Base-by-base conservation (phyloP, 2,888 invertebrate genomes). In the Pogonocherus hispidulus region DNA sequence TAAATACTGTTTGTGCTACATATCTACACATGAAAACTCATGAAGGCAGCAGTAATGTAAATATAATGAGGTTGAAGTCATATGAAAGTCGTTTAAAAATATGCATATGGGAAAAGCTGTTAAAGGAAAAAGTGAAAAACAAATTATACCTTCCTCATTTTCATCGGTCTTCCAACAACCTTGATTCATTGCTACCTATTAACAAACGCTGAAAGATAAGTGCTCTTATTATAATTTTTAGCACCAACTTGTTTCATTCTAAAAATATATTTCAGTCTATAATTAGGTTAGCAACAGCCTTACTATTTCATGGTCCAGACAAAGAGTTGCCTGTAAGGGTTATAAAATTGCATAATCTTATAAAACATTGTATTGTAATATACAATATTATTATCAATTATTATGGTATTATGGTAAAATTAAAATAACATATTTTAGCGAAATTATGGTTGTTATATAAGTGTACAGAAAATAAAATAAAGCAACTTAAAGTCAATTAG, bases 151-250 rank as follows among this genome's bases (percentile, higher is more conserved):
- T 84, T 86, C 84, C 70, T 86, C 85, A 69, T 84, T 83, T 66
- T 84, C 82, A 72, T 84, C 83, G 65, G 83, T 79, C 79, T 85
- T 86, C 85, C 86, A 85, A 70, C 84, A 84, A 46, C 82, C 85
- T 66, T 80, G 82, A 73, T 81, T 81, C 84, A 85, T 85, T 67
- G 8, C 20, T 27, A 2, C 3, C 19, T 23, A 32, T 23, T 22
- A 49, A 60, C 19, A 32, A 46, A 57, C 27, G 19, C n/a, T 49
- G 44, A 46, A 63, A 23, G 22, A 54, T 41, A 54, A n/a, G 55
- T 64, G 20, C 20, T 59, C 20, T 63, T 56, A 66, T 64, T 63
- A 59, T 57, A 65, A 72, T 66, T 63, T 57, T 22, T n/a, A 67
- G 65, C 67, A 51, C 49, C 66, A 54, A 69, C 67, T 69, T 63